Percentiles rank a stretch among this genome's conserved stretches.
These are phyloP conservation scores for Hydractinia symbiolongicarpus DNA, from an alignment of 30 jellyfish, hydroid and myxozoan genomes.

Conservation along the genomic window DNA sequence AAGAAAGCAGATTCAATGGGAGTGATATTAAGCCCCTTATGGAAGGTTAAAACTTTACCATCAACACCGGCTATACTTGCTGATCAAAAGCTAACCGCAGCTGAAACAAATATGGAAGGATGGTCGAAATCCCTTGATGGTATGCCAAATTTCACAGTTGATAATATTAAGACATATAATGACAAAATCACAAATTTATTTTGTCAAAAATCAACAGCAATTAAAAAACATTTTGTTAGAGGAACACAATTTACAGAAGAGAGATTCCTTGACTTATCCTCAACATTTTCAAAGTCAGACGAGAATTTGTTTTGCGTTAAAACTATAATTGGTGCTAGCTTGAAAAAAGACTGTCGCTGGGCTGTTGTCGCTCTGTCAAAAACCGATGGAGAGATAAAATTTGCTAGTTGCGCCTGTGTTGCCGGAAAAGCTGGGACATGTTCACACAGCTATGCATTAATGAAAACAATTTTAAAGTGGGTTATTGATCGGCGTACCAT, in stretches of 20 bases:
- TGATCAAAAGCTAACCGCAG: slow-evolving; percentile 8
- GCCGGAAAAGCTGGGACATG: slow-evolving; percentile 12
- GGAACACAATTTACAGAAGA: too few relatives aligned
- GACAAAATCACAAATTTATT: background rate
- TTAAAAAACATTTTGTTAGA: too few relatives aligned
- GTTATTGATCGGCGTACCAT: background rate
- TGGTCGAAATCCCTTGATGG: too few relatives aligned
- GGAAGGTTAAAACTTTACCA: too few relatives aligned
- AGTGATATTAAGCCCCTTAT: too few relatives aligned
- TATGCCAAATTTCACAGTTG: too few relatives aligned
- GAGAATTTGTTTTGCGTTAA: too few relatives aligned
- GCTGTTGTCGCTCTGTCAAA: background rate
- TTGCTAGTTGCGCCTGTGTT: background rate
- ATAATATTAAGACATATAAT: background rate
- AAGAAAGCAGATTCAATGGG: too few relatives aligned
- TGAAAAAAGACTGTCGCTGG: background rate
- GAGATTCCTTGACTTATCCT: too few relatives aligned
- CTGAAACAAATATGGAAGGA: slow-evolving; percentile 5
- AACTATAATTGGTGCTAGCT: background rate
- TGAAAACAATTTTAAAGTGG: background rate
- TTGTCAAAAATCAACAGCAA: background rate
- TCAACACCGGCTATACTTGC: slow-evolving; percentile 7
- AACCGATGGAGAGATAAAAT: background rate
- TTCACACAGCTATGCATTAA: background rate
- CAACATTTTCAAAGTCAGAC: too few relatives aligned